Percentiles rank a stretch among this genome's conserved stretches.
Evolutionary conservation across 2,797 vertebrate genomes (phyloP).

Genomic region (Darevskia nairensis): DNA sequence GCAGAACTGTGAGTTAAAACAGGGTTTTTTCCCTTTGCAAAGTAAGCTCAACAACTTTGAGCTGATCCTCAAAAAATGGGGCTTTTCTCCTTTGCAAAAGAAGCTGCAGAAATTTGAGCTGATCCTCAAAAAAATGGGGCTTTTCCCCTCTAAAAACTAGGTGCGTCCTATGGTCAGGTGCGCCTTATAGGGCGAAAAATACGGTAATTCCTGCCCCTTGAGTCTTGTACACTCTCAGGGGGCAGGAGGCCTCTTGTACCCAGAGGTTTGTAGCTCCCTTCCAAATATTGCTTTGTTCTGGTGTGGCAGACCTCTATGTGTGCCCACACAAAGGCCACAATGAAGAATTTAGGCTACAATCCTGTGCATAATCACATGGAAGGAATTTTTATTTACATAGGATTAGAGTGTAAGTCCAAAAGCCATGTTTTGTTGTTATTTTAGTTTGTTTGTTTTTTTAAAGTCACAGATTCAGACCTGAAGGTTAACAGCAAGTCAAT

Average conservation of each 20-base stretch:
- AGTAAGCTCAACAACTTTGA: too few relatives aligned
- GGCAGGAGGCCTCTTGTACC: neutral
- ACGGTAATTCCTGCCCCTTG: neutral
- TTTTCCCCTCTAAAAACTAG: too few relatives aligned
- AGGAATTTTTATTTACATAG: neutral
- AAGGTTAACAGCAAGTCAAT: neutral
- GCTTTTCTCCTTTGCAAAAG: too few relatives aligned
- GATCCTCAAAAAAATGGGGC: too few relatives aligned
- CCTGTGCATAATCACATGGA: neutral
- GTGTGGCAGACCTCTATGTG: neutral
- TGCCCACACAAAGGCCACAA: neutral
- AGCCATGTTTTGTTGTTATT: neutral
- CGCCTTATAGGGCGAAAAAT: too few relatives aligned
- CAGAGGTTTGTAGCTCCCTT: neutral
- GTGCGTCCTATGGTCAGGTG: too few relatives aligned
- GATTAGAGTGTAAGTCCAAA: neutral
- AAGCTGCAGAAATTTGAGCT: too few relatives aligned
- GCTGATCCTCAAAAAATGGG: too few relatives aligned
- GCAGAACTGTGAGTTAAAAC: too few relatives aligned
- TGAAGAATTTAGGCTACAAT: neutral
- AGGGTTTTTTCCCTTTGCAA: too few relatives aligned
- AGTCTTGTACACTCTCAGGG: neutral
- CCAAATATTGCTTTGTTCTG: neutral
- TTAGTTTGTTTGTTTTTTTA: neutral
- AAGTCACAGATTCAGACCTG: neutral